These are phyloP conservation scores for Orthonyx spaldingii DNA, from an alignment of 2,113 vertebrate species.

Conservation along the genomic window DNA sequence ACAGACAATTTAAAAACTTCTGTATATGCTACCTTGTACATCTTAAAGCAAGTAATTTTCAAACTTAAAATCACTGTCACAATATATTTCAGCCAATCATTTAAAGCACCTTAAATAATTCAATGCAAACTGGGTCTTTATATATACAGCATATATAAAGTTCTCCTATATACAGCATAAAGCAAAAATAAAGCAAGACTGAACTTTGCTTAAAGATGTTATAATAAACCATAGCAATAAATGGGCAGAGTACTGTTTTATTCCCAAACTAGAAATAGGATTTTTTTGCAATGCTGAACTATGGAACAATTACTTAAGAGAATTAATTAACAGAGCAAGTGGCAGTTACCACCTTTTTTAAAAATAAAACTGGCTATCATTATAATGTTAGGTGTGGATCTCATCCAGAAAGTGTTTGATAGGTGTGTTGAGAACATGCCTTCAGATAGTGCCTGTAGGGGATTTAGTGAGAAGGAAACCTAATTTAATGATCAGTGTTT, in stretches of 20 bases:
- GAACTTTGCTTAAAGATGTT: neutral
- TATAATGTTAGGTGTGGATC: neutral
- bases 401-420: neutral
- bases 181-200: neutral
- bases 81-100: neutral
- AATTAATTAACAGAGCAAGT: neutral
- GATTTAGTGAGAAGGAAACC: neutral
- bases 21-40: neutral
- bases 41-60: neutral
- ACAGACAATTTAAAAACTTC: neutral
- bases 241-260: neutral
- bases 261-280: neutral
- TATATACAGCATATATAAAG: neutral
- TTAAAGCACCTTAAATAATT: neutral
- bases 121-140: neutral
- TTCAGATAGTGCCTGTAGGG: neutral
- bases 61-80: neutral
- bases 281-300: neutral
- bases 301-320: neutral
- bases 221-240: neutral
- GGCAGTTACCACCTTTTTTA: neutral
- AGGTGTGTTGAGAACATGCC: neutral
- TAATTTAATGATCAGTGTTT: neutral
- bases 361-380: neutral
- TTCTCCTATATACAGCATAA: neutral